Percentiles rank a stretch among this genome's conserved stretches.
Conservation (phyloP, 2,113 vertebrate genomes). For the Ailurus styani region DNA sequence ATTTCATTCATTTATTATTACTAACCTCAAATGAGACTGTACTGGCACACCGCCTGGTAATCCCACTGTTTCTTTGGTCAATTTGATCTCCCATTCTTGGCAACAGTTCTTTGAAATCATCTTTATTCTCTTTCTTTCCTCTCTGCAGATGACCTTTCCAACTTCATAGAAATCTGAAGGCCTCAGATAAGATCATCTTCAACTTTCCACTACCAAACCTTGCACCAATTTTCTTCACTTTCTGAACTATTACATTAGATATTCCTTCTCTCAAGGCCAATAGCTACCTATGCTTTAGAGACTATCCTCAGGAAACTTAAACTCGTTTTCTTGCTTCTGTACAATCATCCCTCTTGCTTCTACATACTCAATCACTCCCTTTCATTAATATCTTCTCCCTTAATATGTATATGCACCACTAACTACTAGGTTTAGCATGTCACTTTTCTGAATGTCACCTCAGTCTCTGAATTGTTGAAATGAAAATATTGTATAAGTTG, state of each 20-base stretch:
- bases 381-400: background rate
- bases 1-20: background rate
- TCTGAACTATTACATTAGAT: background rate
- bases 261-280: background rate
- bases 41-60: background rate
- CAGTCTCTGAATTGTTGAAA: background rate
- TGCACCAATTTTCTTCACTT: background rate
- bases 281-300: background rate
- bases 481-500: constrained; percentile 1
- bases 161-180: background rate
- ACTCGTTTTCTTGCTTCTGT: background rate
- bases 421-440: background rate
- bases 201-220: background rate
- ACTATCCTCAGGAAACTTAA: background rate
- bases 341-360: background rate
- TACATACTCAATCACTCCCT: background rate
- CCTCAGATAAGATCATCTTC: background rate
- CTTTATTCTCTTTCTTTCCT: background rate
- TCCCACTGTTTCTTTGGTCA: background rate
- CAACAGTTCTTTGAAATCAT: background rate
- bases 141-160: background rate
- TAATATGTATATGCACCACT: background rate
- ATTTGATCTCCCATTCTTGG: background rate
- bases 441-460: background rate
- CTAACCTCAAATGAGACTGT: background rate